Evolutionary conservation across 2,113 vertebrate species (phyloP).

Genomic region (Riparia riparia): DNA sequence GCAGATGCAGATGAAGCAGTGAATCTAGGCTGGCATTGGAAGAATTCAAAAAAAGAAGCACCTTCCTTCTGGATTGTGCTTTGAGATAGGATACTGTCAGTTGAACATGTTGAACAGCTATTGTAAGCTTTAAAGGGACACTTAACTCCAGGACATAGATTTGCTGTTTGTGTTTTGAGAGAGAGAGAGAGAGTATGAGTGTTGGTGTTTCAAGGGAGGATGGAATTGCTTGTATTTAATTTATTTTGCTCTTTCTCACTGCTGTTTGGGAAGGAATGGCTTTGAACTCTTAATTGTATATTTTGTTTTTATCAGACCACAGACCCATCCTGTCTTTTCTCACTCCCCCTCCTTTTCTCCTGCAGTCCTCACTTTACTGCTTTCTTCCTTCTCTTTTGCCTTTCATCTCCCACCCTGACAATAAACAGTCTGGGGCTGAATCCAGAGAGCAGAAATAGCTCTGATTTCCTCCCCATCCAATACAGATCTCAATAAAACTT

Average conservation of each 20-base stretch:
- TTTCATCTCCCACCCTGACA: conserved; percentile 48
- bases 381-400: conserved; percentile 30
- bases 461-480: neutral
- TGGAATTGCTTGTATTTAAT: neutral
- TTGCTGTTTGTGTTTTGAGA: neutral
- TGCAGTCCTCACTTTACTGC: conserved; percentile 25
- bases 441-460: conserved; percentile 1
- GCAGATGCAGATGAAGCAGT: neutral
- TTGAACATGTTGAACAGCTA: neutral
- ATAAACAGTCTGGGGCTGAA: conserved; percentile 48
- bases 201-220: neutral
- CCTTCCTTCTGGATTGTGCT: neutral
- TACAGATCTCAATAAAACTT: neutral
- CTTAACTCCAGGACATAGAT: neutral
- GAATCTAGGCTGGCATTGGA: neutral
- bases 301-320: conserved; percentile 52
- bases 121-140: neutral
- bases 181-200: neutral
- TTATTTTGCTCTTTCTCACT: conserved; percentile 24
- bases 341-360: neutral
- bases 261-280: neutral
- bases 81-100: neutral
- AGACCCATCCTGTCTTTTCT: conserved; percentile 24
- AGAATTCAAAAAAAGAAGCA: neutral
- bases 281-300: conserved; percentile 47